These are phyloP conservation scores for Epizoanthus illoricatus DNA, from an alignment of 92 coral and sea anemone genomes.

Conservation along the genomic window DNA sequence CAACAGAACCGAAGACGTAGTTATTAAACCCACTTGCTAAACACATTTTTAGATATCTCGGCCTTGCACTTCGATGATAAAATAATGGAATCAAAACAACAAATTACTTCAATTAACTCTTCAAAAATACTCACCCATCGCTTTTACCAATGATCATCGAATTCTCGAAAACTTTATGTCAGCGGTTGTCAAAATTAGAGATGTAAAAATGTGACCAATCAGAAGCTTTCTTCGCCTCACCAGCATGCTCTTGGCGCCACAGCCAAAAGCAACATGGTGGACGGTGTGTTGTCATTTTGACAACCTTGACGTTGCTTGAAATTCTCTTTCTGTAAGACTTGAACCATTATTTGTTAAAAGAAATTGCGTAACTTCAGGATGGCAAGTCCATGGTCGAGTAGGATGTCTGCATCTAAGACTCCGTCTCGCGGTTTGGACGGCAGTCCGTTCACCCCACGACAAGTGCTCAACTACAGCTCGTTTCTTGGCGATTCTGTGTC, in stretches of 20 bases:
- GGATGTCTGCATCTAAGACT: constrained; percentile 35
- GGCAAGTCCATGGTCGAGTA: constrained; percentile 79
- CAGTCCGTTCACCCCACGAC: constrained; percentile 63
- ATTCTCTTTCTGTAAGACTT: neutral
- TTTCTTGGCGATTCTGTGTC: constrained; percentile 58
- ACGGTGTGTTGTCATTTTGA: constrained; percentile 17
- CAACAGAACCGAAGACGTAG: neutral
- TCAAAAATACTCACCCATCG: neutral
- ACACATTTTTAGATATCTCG: neutral
- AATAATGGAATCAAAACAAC: too few species aligned
- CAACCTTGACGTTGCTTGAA: neutral
- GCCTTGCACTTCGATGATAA: neutral
- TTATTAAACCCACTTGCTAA: neutral
- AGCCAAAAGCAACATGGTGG: constrained; percentile 58
- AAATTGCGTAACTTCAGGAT: constrained; percentile 15
- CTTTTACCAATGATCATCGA: too few species aligned
- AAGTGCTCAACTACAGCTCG: constrained; percentile 67
- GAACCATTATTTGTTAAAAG: neutral
- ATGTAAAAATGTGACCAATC: constrained; percentile 45
- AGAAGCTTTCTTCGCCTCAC: constrained; percentile 33
- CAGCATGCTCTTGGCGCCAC: constrained; percentile 57
- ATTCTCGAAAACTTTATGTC: too few species aligned
- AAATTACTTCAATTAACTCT: neutral
- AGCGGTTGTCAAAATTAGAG: constrained; percentile 18
- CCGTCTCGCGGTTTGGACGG: constrained; percentile 47